Base-by-base conservation (phyloP, 92 coral and sea anemone genomes). In the Actinernus sp. region DNA sequence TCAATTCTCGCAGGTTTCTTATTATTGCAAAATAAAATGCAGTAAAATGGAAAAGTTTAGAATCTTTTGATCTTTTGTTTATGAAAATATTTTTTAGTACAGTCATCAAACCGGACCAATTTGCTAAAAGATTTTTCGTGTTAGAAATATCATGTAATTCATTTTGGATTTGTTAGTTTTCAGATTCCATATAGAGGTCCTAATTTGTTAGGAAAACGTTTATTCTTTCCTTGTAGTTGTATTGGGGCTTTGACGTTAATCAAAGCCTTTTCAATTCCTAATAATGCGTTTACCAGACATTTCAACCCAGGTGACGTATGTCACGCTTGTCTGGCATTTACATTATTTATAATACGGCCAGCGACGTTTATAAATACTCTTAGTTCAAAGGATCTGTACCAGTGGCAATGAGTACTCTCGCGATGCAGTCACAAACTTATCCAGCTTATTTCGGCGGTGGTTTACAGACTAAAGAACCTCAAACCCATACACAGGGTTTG, bases 301-400 rank as follows among this genome's bases (percentile, higher is more conserved):
- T 90, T 74, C 89, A 72, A 56, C 92, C 86, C 97, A 86, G 97
- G 97, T 90, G 97, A 90, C 97, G 73, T 90, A 80, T 82, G 99
- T 95, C 99, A 95, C 90, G 95, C 97, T 74, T 84, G 95, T 95
- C 93, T 95, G 97, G 93, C 97, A 92, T 95, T 87, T 95, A 86
- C 97, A 95, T 95, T 85, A 95, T 95, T 95, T 89, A 95, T 95
- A 74, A 58, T 72, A 67, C 41, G 52, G 71, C 58, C 72, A 53
- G 69, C 53, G 74, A 76, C 93, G 87, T 95, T 86, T 95, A 95
- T 95, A 95, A 91, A 91, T 91, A 91, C 97, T 84, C 88, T 63
- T 83, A 60, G 50, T 74, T 65, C 72, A 71, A 77, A 83, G 81
- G 84, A 84, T 65, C 63, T 79, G 76, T 61, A 86, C 73, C 73